These are phyloP conservation scores for Delphinus delphis DNA, from an alignment of 2,113 vertebrate species.

Conservation along the genomic window DNA sequence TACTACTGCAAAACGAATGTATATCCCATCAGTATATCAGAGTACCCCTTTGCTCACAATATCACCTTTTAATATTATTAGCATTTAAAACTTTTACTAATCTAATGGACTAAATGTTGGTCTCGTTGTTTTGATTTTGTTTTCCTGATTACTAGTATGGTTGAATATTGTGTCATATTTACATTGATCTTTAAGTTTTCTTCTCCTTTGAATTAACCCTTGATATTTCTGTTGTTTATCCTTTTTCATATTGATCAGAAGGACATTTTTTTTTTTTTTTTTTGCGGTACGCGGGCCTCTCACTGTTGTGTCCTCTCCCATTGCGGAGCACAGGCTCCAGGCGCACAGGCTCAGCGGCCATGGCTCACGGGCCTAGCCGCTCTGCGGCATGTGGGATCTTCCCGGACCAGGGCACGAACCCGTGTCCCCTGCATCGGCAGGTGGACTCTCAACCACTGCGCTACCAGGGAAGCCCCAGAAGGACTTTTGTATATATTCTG, in stretches of 20 bases:
- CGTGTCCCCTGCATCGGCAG: no score
- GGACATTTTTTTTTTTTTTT: background rate
- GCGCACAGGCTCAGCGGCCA: no score
- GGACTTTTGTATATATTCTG: background rate
- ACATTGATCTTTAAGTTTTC: background rate
- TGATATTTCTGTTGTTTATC: background rate
- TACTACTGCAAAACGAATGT: background rate
- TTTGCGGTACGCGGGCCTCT: no score
- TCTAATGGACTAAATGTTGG: background rate
- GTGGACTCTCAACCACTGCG: no score
- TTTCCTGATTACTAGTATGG: background rate
- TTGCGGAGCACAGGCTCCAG: no score
- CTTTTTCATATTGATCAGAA: background rate
- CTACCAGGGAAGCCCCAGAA: background rate
- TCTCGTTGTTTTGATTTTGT: conserved; percentile 10
- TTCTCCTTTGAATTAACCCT: conserved; percentile 25
- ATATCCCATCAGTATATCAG: background rate
- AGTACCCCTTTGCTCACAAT: background rate
- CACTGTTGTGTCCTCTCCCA: no score
- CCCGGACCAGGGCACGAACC: no score
- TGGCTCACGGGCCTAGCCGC: no score
- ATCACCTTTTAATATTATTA: conserved; percentile 31
- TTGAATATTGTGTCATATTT: conserved; percentile 18
- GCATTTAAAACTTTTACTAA: background rate
- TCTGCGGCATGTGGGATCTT: no score